phyloP scores from a whole-genome alignment of 2,113 vertebrate genomes.

The Caretta caretta region DNA sequence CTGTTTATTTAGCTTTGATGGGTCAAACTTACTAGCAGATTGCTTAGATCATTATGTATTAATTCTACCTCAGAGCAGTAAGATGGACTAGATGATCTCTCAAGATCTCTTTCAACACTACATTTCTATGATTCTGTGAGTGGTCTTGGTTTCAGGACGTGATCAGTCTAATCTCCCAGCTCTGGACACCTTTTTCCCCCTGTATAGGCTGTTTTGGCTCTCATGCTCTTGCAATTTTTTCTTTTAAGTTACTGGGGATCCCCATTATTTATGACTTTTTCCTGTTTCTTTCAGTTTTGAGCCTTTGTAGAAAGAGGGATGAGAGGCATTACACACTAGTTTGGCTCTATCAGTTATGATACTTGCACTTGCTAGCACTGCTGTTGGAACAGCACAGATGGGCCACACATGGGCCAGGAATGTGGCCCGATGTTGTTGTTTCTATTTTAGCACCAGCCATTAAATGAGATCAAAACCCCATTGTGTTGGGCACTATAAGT shows the following conservation, averaged over 20 bases:
- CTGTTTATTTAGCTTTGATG: not conserved
- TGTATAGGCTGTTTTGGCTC: not conserved
- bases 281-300: not conserved
- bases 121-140: accelerated
- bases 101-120: no score
- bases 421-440: not conserved
- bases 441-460: slow-evolving; percentile 6
- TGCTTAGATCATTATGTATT: not conserved
- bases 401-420: not conserved
- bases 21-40: not conserved
- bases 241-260: not conserved
- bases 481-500: not conserved
- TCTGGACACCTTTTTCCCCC: not conserved
- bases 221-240: not conserved
- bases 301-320: not conserved
- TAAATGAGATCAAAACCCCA: not conserved
- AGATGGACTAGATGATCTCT: no score
- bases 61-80: no score
- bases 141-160: not conserved
- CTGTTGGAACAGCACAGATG: not conserved
- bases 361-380: not conserved
- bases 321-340: not conserved
- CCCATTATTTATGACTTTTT: not conserved
- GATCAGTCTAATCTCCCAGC: not conserved
- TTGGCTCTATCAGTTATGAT: not conserved